Base-by-base conservation (phyloP, 2,113 vertebrate genomes). In the Plecturocebus donacophilus region DNA sequence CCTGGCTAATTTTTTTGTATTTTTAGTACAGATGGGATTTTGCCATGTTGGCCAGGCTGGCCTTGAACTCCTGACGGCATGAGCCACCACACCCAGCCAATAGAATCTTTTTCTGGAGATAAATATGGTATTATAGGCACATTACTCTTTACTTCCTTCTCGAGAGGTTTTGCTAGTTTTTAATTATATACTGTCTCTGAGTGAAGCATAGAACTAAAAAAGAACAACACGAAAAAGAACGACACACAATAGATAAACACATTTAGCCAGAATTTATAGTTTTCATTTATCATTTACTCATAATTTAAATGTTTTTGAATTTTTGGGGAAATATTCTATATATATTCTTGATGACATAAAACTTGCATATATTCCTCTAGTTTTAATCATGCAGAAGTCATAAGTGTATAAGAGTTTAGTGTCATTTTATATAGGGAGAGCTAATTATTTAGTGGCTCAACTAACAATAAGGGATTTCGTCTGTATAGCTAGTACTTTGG, bases 161-260 rank as follows among this genome's bases (percentile, higher is more conserved):
- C 9, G 35, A 76, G 70, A 87, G 47, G 30, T 93, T 94, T 97
- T 94, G 30, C 49, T 94, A 56, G 20, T 40, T 90, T 93, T 92
- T 42, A 83, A 8, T 85, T 81, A 27, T 38, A 54, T 81, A 56
- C 10, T 77, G 4, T 94, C 42, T 85, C 19, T 71, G 64, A 95
- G 11, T 85, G 66, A 92, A 89, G 75, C 8, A 14, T 86, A n/a
- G 75, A 45, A 84, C 12, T 79, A 61, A 38, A 93, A 87, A 90
- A 52, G n/a, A 17, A 89, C 49, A 49, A 49, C 49, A 49, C 49
- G 14, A 49, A 49, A 52, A 52, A 52, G 49, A 86, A 91, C 6
- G 79, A 77, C 35, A 71, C 13, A 81, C 10, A 73, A 47, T 30
- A 76, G 13, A 30, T 4, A 95, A 77, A 47, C 49, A 54, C 11